Percentiles rank a stretch among this genome's conserved stretches.
Conservation (phyloP, 2,113 vertebrate species). For the Callospermophilus lateralis region DNA sequence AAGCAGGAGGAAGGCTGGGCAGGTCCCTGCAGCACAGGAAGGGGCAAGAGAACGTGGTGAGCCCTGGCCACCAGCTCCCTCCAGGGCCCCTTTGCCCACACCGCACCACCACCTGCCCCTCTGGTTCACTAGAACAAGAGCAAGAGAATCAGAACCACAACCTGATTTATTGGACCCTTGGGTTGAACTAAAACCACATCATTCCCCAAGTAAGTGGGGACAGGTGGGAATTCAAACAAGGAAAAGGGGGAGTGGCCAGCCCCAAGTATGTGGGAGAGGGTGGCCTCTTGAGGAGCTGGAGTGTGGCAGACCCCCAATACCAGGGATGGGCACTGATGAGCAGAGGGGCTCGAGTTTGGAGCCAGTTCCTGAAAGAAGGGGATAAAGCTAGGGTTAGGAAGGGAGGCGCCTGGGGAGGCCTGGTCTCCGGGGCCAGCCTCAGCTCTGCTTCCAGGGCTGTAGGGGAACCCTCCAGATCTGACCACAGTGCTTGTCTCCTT, state of each 20-base stretch:
- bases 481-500: background rate
- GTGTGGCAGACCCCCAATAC: too few species aligned
- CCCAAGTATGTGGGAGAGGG: fast-evolving
- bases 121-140: background rate
- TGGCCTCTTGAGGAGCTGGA: fast-evolving
- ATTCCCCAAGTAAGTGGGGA: background rate
- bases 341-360: background rate
- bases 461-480: background rate
- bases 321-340: too few species aligned
- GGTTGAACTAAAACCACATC: background rate
- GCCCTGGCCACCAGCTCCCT: background rate
- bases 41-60: fast-evolving
- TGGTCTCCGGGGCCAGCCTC: background rate
- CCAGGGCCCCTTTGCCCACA: fast-evolving
- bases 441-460: background rate
- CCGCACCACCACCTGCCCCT: fast-evolving
- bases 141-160: background rate
- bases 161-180: background rate
- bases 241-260: fast-evolving
- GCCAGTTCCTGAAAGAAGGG: background rate
- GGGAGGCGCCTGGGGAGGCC: fast-evolving
- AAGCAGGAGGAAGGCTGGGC: background rate
- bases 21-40: background rate
- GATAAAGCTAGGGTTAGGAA: background rate
- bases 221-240: background rate